Base-by-base conservation (phyloP, 2,888 invertebrate genomes). In the Tinea pellionella region DNA sequence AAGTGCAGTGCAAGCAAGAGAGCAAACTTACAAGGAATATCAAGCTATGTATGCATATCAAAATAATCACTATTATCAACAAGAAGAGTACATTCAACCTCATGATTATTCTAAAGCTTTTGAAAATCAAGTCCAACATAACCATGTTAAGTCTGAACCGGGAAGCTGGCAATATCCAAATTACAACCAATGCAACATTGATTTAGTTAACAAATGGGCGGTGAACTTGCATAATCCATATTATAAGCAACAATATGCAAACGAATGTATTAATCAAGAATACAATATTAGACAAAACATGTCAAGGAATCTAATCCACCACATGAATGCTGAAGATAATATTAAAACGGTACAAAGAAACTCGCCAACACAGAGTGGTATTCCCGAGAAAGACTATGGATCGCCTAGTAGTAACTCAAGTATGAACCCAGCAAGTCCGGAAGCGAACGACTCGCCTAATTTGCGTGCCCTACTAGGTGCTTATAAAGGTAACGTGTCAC, bases 401-500 rank as follows among this genome's bases (percentile, higher is more conserved):
- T 83, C 85, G 37, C 80, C 84, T 6, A 79, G 77, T 65, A 84
- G 80, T 62, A 61, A 42, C 24, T 68, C 75, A 2, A 80, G 80
- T 62, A 65, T 76, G 1, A 78, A 83, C 65, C 66, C 81, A 59
- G 64, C 70, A 2, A 72, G 75, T 41, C 74, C 75, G 19, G 78
- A 79, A 62, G 67, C 64, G 55, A 77, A 85, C 2, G 88, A 89
- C 67, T 89, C 88, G 13, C 88, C 90, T 12, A 90, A 90, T 47
- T 71, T 92, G 16, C 82, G 92, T 64, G 89, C 91, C 0, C 70
- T 92, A 59, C 74, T 92, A 61, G 89, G 88, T 2, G 37, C 37
- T 9, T 7, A 30, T 30, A 77, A 78, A 66, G 80, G 80, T 13
- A 68, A 68, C 0, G 76, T 76, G 65, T 75, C 76, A 62, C 76